Percentiles rank a stretch among this genome's conserved stretches.
These are phyloP conservation scores for Vanessa tameamea DNA, from an alignment of 1,140 invertebrate genomes.

Conservation along the genomic window DNA sequence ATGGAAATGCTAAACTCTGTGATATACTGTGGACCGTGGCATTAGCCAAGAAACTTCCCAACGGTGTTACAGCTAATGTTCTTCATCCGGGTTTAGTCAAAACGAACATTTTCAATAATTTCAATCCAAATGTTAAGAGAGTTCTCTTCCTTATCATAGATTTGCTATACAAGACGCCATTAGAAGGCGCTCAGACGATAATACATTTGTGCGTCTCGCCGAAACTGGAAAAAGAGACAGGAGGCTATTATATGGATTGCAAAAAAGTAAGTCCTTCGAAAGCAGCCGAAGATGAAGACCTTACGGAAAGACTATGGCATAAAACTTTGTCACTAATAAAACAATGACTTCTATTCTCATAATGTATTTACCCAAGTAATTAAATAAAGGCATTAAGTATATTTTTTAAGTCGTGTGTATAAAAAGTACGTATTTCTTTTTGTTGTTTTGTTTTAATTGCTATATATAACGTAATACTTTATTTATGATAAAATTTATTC, in stretches of 20 bases:
- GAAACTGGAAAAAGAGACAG: constrained; percentile 49
- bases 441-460: no score
- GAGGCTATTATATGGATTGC: constrained; percentile 69
- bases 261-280: constrained; percentile 24
- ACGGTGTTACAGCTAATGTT: constrained; percentile 66
- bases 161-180: constrained; percentile 21
- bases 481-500: no score
- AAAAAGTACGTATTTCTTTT: no score
- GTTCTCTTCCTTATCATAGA: constrained; percentile 5
- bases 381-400: no score
- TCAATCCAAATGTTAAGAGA: background rate
- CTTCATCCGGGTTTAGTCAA: constrained; percentile 17
- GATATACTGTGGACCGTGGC: constrained; percentile 85
- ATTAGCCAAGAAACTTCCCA: constrained; percentile 81
- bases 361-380: background rate
- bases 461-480: no score
- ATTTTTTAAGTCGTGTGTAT: no score
- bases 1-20: constrained; percentile 86
- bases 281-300: constrained; percentile 41
- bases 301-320: constrained; percentile 54
- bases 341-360: background rate
- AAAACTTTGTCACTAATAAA: constrained; percentile 39
- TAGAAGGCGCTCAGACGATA: constrained; percentile 33
- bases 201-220: constrained; percentile 40
- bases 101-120: constrained; percentile 18